Evolutionary conservation across 2,797 vertebrate species (phyloP), one percentile per base, ranked within the genome.

Genomic region (Pipistrellus kuhlii): DNA sequence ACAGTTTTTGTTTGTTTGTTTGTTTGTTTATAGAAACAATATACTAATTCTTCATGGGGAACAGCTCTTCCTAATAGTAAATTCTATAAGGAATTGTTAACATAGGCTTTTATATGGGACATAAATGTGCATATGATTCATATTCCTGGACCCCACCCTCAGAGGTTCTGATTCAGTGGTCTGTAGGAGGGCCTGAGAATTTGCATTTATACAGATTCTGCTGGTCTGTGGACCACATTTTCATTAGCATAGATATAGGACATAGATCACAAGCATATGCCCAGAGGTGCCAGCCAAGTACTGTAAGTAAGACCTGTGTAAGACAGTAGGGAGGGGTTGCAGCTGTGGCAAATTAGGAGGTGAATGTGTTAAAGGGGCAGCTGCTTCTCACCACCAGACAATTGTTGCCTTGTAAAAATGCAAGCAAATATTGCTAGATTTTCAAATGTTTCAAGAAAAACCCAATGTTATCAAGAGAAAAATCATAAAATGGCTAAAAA

Each of bases 381-480:
- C n/a, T 41, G 10, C n/a, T 86, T 75, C 57, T 72, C 53, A 64
- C 48, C 10, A 57, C 11, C 38, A 76, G 57, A 17, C 41, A 38
- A 23, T 51, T 51, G 48, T 66, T 81, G 48, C 48, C 48, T 48
- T 82, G 69, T 91, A 69, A 83, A 94, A 81, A 69, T 5, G 2
- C 48, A 59, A 57, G n/a, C 76, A 91, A 68, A 59, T 69, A 35
- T 46, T 68, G n/a, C 48, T 91, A 51, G 59, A 83, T 69, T 87
- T 86, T 51, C 51, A 82, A 51, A 20, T 71, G 35, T 82, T 87
- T 91, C 64, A 62, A 84, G 78, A 88, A 46, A 88, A 64, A 59
- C 14, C 53, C 46, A 77, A 14, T 35, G 15, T 21, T 88, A 38
- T 66, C 25, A 62, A 66, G 53, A 84, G 35, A 55, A 91, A 78